phyloP scores from a whole-genome alignment of 2,113 vertebrate species.

The Glareola pratincola region DNA sequence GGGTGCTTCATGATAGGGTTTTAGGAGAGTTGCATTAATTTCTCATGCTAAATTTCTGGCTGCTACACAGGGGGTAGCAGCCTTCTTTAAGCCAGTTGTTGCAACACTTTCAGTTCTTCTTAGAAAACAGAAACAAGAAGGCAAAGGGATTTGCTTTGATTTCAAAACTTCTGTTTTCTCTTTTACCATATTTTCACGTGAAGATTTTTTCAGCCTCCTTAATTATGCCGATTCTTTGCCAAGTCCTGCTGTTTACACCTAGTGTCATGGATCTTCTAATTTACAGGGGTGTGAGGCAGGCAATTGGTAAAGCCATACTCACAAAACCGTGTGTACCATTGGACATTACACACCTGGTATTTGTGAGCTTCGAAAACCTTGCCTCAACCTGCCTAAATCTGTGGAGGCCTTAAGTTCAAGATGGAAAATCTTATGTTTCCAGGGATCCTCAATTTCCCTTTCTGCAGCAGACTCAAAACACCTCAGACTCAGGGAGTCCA shows the following conservation, averaged over 20 bases:
- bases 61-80: neutral
- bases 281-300: neutral
- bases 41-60: neutral
- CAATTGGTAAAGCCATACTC: neutral
- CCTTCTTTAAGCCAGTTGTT: neutral
- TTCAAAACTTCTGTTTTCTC: slow-evolving; percentile 1
- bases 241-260: neutral
- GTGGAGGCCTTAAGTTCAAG: neutral
- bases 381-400: neutral
- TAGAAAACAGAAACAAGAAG: neutral
- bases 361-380: neutral
- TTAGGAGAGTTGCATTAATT: neutral
- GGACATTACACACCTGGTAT: neutral
- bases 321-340: accelerated
- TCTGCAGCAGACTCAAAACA: neutral
- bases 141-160: neutral
- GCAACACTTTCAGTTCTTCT: slow-evolving; percentile 12
- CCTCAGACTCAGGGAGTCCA: neutral
- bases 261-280: neutral
- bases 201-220: neutral
- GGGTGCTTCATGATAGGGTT: neutral
- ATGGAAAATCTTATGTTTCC: neutral
- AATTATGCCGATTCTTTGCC: neutral
- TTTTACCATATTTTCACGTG: neutral
- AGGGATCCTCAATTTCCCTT: neutral